Base-by-base conservation (phyloP, 1,140 invertebrate genomes). In the Aphelinus certus region DNA sequence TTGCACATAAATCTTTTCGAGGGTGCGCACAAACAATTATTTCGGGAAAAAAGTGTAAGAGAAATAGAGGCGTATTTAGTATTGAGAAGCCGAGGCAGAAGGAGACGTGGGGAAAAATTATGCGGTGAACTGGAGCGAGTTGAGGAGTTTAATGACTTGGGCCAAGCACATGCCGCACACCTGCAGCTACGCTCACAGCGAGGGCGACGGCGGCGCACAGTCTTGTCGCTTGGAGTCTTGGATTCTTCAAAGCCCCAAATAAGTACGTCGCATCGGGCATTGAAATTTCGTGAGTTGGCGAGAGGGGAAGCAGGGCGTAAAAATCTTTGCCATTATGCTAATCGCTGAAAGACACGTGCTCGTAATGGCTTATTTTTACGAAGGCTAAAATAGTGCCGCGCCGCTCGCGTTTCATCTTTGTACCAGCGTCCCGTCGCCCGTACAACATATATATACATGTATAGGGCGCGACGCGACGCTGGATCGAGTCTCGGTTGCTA, bases 321-420 rank as follows among this genome's bases (percentile, higher is more conserved):
- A 79, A 80, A 74, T 78, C 76, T 51, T 68, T 63, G 51, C 71
- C 80, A 81, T 83, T 83, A 83, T 83, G 82, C 82, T 83, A 83
- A 83, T 83, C 79, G 77, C 49, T 67, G 9, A 77, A 82, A 77
- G 82, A 83, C 82, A 83, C 82, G 80, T 83, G 82, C 79, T 80
- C 78, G 73, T 81, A 83, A 83, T 82, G 77, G 80, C 79, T 81
- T 78, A 82, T 80, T 82, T 82, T 82, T 81, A 81, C 71, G 71
- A 70, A 70, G 26, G 77, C 75, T 64, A 71, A 79, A 81, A 79
- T 70, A 78, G 56, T 61, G 67, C 79, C 75, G 58, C 71, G 45
- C 42, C 63, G 43, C 9, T 63, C 26, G 49, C 49, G 26, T 55
- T 7, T 26, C 1, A 45, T 45, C 6, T 60, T 42, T 1, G 45